A percentile compares a stretch with the other conserved stretches of the same genome.
Conservation (phyloP, 1,140 invertebrate genomes). For the Cydia pomonella region DNA sequence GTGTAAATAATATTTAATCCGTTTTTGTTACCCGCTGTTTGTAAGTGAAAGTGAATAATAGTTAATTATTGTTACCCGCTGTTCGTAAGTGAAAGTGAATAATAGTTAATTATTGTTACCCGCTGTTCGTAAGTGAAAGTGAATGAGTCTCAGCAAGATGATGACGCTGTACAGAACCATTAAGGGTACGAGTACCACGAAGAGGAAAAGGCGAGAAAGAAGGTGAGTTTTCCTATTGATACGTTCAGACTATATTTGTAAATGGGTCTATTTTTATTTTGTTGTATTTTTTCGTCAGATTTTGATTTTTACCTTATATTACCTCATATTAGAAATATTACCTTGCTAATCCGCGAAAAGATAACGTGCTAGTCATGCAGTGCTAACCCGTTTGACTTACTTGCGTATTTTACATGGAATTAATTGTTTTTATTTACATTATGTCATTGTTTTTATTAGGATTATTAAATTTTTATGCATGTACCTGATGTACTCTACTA, state of each 20-base stretch:
- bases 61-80: slow-evolving; percentile 3
- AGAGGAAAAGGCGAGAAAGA: slow-evolving; percentile 71
- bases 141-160: slow-evolving; percentile 57
- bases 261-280: neutral
- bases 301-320: too few relatives aligned
- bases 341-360: too few relatives aligned
- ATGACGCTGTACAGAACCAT: slow-evolving; percentile 76
- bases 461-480: too few relatives aligned
- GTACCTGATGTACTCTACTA: too few relatives aligned
- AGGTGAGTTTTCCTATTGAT: slow-evolving; percentile 50
- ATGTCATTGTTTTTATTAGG: too few relatives aligned
- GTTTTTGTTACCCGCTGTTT: slow-evolving; percentile 6
- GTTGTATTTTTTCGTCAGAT: neutral
- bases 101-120: neutral
- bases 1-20: neutral
- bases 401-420: too few relatives aligned
- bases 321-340: too few relatives aligned
- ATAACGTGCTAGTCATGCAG: too few relatives aligned
- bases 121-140: slow-evolving; percentile 37
- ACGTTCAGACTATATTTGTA: too few relatives aligned
- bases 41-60: slow-evolving; percentile 31
- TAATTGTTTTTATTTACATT: too few relatives aligned
- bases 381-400: too few relatives aligned
- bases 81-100: slow-evolving; percentile 34
- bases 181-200: slow-evolving; percentile 69